Base-by-base conservation (phyloP, 2,797 vertebrate genomes). In the Delichon dasypus region DNA sequence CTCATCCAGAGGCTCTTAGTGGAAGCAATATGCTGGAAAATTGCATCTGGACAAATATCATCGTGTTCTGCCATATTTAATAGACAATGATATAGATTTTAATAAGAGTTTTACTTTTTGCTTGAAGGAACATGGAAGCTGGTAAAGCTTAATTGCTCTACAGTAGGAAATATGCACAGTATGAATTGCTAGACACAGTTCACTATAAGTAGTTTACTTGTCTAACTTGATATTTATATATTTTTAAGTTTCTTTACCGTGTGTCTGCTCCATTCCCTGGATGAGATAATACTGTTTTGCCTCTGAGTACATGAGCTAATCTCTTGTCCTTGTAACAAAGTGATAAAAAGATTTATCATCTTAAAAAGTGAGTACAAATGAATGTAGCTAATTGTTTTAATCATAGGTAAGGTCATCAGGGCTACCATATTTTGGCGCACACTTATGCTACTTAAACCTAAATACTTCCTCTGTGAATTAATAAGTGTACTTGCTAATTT, bases 281-380 rank as follows among this genome's bases (percentile, higher is more conserved):
- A 94, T 94, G 92, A 97, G 92, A 95, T 96, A 97, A 97, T 96
- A 60, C 18, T 75, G n/a, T 45, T 83, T 36, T 62, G 45, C 68
- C 90, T 53, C 54, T 97, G 44, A 88, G 25, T 70, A 72, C 51
- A 84, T 88, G 80, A 94, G 90, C 65, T 96, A 95, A 96, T 76
- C 95, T 96, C 95, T 97, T 94, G 82, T 96, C 95, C 96, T 96
- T 94, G 74, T 53, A 91, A 80, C 45, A 64, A 96, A 91, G 50
- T 38, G 22, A 51, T 88, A 38, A 61, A 76, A 67, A 91, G 92
- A 96, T 95, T 81, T 91, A 78, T 95, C 47, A 25, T 81, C 60
- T 8, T 11, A 81, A 78, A 88, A 91, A 60, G 40, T 40, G 42
- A 85, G 48, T 91, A 58, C 84, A 87, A 97, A 90, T 1, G 4